phyloP scores from a whole-genome alignment of 1,140 invertebrate species.

The Scylla paramamosain region DNA sequence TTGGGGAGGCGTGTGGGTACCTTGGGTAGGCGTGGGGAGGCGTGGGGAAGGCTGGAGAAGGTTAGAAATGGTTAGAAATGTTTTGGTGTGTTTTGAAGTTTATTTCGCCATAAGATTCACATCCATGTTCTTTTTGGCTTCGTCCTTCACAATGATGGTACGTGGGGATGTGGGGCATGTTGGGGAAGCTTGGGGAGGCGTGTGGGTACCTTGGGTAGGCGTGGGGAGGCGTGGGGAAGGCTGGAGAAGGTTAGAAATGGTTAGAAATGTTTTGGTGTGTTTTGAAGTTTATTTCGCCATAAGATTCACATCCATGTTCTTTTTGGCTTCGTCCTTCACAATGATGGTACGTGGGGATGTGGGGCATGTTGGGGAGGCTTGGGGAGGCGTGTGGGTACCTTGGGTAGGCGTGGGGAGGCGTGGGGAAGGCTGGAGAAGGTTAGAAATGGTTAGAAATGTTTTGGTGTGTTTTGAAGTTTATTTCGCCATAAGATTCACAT shows the following conservation, averaged over 20 bases:
- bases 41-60: no score
- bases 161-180: neutral
- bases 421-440: no score
- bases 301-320: conserved; percentile 87
- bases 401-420: neutral
- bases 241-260: no score
- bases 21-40: neutral
- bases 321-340: conserved; percentile 85
- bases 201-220: neutral
- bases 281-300: conserved; percentile 79
- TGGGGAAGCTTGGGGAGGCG: neutral
- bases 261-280: no score
- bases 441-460: no score
- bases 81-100: conserved; percentile 77
- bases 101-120: conserved; percentile 89
- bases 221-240: no score
- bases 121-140: conserved; percentile 86
- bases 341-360: conserved; percentile 82
- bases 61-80: no score
- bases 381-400: neutral
- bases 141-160: conserved; percentile 85
- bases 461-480: no score
- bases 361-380: neutral
- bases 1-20: neutral
- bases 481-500: conserved; percentile 85